Percentiles rank a stretch among this genome's conserved stretches.
phyloP scores from a whole-genome alignment of 2,113 vertebrate species.

The Eublepharis macularius region DNA sequence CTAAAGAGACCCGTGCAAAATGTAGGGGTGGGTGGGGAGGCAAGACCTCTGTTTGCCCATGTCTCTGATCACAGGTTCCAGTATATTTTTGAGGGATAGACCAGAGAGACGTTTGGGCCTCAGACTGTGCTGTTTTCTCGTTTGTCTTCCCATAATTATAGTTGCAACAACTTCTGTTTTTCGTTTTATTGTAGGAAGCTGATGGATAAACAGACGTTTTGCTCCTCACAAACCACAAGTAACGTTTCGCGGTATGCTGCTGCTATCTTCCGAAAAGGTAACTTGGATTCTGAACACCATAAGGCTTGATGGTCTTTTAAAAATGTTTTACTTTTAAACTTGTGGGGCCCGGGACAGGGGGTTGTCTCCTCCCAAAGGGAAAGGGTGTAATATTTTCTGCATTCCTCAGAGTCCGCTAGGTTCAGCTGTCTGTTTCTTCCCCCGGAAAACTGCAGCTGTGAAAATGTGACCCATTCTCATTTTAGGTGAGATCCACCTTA shows the following conservation, averaged over 20 bases:
- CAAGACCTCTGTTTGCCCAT: too few relatives aligned
- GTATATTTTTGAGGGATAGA: too few relatives aligned
- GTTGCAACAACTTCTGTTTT: conserved; percentile 7
- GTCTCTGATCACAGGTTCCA: too few relatives aligned
- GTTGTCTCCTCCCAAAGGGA: not conserved
- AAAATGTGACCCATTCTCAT: not conserved
- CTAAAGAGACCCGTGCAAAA: too few relatives aligned
- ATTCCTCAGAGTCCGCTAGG: not conserved
- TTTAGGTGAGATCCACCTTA: conserved; percentile 94
- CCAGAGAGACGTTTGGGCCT: too few relatives aligned
- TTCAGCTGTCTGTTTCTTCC: not conserved
- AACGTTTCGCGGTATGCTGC: conserved; percentile 93
- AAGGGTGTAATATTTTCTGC: not conserved
- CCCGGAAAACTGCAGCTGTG: not conserved
- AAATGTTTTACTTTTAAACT: not conserved
- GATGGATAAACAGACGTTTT: conserved; percentile 97
- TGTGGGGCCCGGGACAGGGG: not conserved
- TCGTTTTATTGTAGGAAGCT: conserved; percentile 82
- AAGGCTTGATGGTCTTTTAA: not conserved
- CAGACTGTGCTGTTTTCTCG: too few relatives aligned
- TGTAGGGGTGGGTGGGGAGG: too few relatives aligned
- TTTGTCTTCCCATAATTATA: too few relatives aligned
- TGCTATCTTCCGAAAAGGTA: conserved; percentile 95
- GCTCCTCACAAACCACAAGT: conserved; percentile 92
- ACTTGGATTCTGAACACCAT: conserved; percentile 5